Conservation (phyloP, 1,140 invertebrate species). For the Drosophila saltans region DNA sequence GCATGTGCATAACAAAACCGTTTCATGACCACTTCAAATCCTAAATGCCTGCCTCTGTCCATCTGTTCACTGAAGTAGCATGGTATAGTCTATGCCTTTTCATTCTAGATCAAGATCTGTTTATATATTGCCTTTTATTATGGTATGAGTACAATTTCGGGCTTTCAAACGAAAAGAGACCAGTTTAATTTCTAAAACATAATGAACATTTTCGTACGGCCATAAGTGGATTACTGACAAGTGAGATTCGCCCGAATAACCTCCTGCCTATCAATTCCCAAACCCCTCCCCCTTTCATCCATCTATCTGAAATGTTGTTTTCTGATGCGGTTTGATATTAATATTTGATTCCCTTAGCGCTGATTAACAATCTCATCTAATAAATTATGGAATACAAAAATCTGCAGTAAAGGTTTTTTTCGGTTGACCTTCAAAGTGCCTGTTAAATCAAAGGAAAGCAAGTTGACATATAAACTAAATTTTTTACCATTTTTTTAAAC, state of each 20-base stretch:
- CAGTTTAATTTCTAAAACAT: background rate
- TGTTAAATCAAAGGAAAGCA: too few species aligned
- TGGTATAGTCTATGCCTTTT: too few species aligned
- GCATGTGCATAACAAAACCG: too few species aligned
- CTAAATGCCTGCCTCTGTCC: too few species aligned
- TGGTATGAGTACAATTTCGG: background rate
- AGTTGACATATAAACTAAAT: too few species aligned
- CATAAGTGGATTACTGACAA: constrained; percentile 1
- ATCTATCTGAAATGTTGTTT: background rate
- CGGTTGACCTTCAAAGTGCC: too few species aligned
- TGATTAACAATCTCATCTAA: background rate
- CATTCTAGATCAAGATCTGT: too few species aligned
- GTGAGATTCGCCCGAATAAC: background rate
- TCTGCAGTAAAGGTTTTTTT: too few species aligned
- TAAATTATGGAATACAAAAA: too few species aligned
- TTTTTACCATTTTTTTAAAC: too few species aligned
- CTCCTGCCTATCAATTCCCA: background rate
- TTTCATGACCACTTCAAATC: too few species aligned
- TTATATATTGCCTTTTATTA: background rate
- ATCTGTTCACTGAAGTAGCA: too few species aligned
- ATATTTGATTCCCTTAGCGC: constrained; percentile 4
- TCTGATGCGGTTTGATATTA: background rate
- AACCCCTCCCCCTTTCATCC: background rate
- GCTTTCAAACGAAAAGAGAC: background rate
- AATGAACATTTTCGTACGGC: background rate